phyloP scores from a whole-genome alignment of 2,797 vertebrate species.

The Helarctos malayanus region DNA sequence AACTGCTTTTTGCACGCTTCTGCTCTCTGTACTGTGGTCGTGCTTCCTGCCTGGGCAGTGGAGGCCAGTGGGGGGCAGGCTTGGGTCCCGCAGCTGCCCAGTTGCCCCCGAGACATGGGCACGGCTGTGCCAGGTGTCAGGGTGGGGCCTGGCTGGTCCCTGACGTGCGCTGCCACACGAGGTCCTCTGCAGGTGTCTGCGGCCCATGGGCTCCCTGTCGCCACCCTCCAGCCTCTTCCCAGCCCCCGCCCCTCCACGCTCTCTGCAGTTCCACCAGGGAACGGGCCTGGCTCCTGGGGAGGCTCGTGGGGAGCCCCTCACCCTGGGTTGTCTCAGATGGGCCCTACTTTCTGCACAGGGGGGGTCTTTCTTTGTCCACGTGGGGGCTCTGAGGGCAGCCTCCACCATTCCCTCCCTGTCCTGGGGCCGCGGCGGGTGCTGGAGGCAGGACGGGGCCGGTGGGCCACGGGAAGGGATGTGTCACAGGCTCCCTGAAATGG shows the following conservation, averaged over 20 bases:
- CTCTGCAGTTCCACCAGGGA: background rate
- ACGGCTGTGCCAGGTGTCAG: background rate
- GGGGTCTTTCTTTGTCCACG: background rate
- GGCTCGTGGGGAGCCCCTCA: background rate
- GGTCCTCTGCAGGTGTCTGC: background rate
- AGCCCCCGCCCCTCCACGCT: background rate
- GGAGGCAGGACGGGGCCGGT: background rate
- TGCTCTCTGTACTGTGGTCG: accelerated
- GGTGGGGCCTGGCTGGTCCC: too few species aligned
- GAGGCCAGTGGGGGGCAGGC: background rate
- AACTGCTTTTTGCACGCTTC: background rate
- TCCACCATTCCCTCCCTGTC: background rate
- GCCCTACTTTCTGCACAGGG: background rate
- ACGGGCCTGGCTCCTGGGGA: background rate
- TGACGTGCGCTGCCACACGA: too few species aligned
- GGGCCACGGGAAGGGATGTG: background rate
- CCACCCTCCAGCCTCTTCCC: background rate
- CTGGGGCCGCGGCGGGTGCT: background rate
- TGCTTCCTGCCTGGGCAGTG: background rate
- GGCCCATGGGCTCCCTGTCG: background rate
- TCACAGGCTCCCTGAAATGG: background rate
- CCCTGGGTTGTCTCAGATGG: background rate
- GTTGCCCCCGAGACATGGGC: background rate
- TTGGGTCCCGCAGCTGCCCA: background rate
- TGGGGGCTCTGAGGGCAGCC: background rate